A percentile compares a stretch with the other conserved stretches of the same genome.
These are phyloP conservation scores for Cyrtorhinus lividipennis DNA, from an alignment of 1,140 invertebrate genomes.

Conservation along the genomic window DNA sequence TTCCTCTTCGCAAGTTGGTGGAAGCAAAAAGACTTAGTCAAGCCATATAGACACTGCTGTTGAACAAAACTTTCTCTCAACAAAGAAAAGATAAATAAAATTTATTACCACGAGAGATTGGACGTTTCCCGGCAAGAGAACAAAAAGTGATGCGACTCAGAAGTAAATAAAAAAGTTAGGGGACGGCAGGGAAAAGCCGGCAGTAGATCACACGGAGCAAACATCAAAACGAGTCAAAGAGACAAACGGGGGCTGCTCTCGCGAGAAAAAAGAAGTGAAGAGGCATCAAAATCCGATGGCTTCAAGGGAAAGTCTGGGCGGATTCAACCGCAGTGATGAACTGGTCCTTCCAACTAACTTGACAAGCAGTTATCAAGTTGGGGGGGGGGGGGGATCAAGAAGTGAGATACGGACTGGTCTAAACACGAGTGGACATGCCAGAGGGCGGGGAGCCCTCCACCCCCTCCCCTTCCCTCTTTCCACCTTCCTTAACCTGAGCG, in stretches of 20 bases:
- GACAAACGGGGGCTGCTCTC: not conserved
- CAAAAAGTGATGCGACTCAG: constrained; percentile 4
- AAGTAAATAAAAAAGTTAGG: constrained; percentile 3
- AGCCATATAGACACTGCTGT: constrained; percentile 1
- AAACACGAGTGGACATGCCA: not conserved
- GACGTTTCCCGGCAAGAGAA: not conserved
- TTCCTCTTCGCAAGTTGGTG: not conserved
- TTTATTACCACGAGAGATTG: constrained; percentile 3
- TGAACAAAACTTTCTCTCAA: constrained; percentile 3
- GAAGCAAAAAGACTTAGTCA: not conserved
- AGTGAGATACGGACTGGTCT: not conserved
- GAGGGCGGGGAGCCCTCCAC: no score
- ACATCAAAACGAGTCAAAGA: constrained; percentile 9
- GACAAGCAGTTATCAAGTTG: not conserved
- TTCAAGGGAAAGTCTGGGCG: not conserved
- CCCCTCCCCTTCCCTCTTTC: no score
- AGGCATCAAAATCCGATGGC: not conserved
- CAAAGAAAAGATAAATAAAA: constrained; percentile 9
- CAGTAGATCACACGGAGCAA: constrained; percentile 5
- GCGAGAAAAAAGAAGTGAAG: not conserved
- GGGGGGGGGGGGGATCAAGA: not conserved
- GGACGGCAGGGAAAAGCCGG: not conserved
- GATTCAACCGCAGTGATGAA: not conserved
- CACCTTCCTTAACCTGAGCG: no score
- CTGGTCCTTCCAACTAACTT: constrained; percentile 4